Conservation (phyloP, 2,888 invertebrate species). For the Dicyrtomina minuta region DNA sequence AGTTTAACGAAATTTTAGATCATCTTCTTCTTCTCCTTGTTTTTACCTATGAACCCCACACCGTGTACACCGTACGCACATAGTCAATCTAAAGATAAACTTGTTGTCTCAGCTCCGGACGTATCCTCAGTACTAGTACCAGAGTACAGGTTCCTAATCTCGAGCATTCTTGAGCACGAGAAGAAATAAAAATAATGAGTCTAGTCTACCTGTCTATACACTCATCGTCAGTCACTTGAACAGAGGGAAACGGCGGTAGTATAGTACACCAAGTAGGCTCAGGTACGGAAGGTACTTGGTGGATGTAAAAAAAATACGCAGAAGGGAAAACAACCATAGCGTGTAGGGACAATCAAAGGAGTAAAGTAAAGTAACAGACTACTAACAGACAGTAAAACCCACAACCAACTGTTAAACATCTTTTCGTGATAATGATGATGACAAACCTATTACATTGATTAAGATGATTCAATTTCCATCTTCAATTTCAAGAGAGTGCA, state of each 20-base stretch:
- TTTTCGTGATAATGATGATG: slow-evolving; percentile 34
- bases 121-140: no score
- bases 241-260: no score
- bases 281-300: no score
- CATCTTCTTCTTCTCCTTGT: not conserved
- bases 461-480: slow-evolving; percentile 29
- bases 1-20: slow-evolving; percentile 8
- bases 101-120: not conserved
- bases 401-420: slow-evolving; percentile 17
- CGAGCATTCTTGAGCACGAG: slow-evolving; percentile 25
- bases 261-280: no score
- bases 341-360: not conserved
- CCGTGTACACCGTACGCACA: no score
- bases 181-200: slow-evolving; percentile 33
- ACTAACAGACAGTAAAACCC: slow-evolving; percentile 24
- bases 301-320: not conserved
- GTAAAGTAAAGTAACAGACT: no score
- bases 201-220: slow-evolving; percentile 9
- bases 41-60: no score
- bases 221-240: not conserved
- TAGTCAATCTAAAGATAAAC: not conserved
- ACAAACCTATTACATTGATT: slow-evolving; percentile 35
- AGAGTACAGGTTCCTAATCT: not conserved
- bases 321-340: not conserved
- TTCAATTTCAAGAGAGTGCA: not conserved